Evolutionary conservation across 2,888 invertebrate species (phyloP), one percentile per base, ranked within the genome.

Genomic region (Pseudanteris insignis): DNA sequence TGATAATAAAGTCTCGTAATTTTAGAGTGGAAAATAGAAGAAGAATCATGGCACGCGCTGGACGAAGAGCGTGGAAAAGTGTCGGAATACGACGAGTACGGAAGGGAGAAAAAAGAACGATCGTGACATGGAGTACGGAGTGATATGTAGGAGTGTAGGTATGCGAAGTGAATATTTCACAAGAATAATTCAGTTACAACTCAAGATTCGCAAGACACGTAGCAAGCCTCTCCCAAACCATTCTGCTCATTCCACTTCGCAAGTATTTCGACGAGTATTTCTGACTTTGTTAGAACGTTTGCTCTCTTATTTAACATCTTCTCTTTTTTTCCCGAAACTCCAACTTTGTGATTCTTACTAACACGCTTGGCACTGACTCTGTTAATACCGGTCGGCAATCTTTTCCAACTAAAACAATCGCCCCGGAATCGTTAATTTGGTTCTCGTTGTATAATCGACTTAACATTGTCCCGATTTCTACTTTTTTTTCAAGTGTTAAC

Each of bases 231-330:
- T n/a, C n/a, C 65, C 61, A 34, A 38, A 9, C 54, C 53, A 43
- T 44, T 32, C 50, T 46, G 48, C 48, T 60, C 58, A 41, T 61
- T 51, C 67, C 63, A 51, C 46, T 65, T 54, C 47, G 54, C 60
- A 66, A 71, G 71, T 70, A 72, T 71, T 70, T 71, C 67, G 65
- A 65, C 64, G 65, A 68, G 66, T 67, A 67, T 67, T 68, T 66
- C 71, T 70, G 75, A 76, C 73, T 75, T 76, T 75, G 74, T 76
- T 75, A 76, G 75, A 75, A 73, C 74, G 75, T 75, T 75, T 76
- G 73, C 74, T 70, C 69, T 70, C 67, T 73, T 71, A 71, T 75
- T 75, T 75, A 76, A 68, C 67, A 53, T 67, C 65, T 61, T 61
- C n/a, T n/a, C n/a, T n/a, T 62, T 57, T 60, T 60, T 59, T 62